A percentile compares a stretch with the other conserved stretches of the same genome.
Conservation (phyloP, 2,113 vertebrate genomes). For the Eurystomus gularis region DNA sequence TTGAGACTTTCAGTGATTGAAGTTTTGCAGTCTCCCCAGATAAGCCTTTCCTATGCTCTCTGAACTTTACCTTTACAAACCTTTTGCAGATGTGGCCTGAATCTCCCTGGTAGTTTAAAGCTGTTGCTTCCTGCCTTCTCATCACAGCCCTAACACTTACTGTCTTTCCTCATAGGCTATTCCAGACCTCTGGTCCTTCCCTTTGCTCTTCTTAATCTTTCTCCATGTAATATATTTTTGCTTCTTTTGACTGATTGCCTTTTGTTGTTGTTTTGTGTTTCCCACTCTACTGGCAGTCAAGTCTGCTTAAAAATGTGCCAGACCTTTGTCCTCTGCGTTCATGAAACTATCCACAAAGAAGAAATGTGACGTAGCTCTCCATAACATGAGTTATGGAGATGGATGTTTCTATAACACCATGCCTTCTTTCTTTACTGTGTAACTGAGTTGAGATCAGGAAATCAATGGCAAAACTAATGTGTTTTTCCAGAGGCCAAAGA, state of each 20-base stretch:
- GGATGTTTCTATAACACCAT: neutral
- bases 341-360: neutral
- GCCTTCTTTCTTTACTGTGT: neutral
- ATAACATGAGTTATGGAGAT: neutral
- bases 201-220: neutral
- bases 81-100: neutral
- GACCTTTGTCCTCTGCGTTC: neutral
- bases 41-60: neutral
- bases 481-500: neutral
- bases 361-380: neutral
- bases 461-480: neutral
- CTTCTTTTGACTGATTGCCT: neutral
- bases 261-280: neutral
- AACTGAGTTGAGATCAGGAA: neutral
- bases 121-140: neutral
- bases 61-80: neutral
- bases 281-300: neutral
- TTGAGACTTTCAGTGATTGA: neutral
- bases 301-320: neutral
- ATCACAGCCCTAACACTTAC: neutral
- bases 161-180: neutral
- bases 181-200: neutral
- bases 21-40: neutral
- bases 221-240: neutral
- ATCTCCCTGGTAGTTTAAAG: neutral